Conservation (phyloP, 2,113 vertebrate species). For the Alces alces region DNA sequence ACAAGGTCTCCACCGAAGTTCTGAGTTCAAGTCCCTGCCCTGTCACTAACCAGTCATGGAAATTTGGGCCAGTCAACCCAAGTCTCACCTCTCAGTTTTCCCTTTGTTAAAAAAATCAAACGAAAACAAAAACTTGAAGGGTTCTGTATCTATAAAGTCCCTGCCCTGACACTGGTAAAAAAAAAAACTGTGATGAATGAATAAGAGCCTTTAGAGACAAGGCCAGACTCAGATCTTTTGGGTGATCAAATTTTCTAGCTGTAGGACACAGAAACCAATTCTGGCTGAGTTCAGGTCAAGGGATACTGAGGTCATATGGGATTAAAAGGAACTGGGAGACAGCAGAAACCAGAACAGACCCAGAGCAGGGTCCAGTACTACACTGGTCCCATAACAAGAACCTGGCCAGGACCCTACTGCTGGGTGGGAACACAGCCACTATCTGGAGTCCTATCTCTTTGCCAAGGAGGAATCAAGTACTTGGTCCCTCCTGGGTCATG, state of each 20-base stretch:
- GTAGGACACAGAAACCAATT: background rate
- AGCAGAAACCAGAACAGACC: background rate
- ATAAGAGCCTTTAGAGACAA: background rate
- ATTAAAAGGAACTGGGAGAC: background rate
- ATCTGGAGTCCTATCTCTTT: background rate
- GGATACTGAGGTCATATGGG: background rate
- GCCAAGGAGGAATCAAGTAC: background rate
- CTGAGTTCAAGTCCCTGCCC: background rate
- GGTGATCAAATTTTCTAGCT: background rate
- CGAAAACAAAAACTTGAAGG: background rate
- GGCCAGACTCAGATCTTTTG: background rate
- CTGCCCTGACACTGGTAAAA: background rate
- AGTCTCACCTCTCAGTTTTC: background rate
- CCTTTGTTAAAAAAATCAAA: background rate
- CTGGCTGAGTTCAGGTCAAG: background rate
- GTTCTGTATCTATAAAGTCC: background rate
- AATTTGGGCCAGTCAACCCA: background rate
- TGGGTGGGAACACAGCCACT: too few species aligned
- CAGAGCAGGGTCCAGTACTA: background rate
- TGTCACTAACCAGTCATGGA: background rate
- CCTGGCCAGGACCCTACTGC: background rate
- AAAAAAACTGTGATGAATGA: background rate
- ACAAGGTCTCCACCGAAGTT: background rate
- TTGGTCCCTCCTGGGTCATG: background rate
- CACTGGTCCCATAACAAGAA: background rate